phyloP scores from a whole-genome alignment of 2,113 vertebrate genomes.

The Gobius niger region DNA sequence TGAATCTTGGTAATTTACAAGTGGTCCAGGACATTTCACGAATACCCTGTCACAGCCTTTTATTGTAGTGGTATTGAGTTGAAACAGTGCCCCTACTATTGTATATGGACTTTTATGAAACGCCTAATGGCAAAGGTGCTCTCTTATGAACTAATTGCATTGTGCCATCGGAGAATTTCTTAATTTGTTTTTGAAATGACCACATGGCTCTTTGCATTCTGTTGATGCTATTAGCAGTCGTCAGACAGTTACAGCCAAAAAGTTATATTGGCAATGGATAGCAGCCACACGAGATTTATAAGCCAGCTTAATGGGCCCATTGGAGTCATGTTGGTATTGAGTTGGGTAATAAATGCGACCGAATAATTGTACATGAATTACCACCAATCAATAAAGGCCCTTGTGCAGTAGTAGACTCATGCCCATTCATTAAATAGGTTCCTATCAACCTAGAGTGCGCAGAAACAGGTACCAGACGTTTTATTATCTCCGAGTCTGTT shows the following conservation, averaged over 20 bases:
- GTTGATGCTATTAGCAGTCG: not conserved
- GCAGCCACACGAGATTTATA: not conserved
- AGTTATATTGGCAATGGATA: not conserved
- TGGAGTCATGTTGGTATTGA: not conserved
- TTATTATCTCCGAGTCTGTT: constrained; percentile 26
- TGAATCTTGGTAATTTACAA: not conserved
- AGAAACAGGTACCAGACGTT: not conserved
- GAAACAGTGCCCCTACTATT: not conserved
- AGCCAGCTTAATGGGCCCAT: constrained; percentile 1
- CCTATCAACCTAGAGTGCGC: not conserved
- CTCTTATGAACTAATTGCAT: not conserved
- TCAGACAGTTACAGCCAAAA: not conserved
- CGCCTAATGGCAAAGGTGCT: not conserved
- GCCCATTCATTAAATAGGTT: not conserved
- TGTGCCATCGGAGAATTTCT: not conserved
- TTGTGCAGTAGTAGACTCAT: not conserved
- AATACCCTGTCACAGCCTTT: not conserved
- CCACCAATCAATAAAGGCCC: constrained; percentile 1
- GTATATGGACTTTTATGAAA: not conserved
- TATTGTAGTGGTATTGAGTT: not conserved
- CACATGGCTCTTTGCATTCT: not conserved
- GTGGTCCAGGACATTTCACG: not conserved
- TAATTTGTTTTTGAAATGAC: not conserved
- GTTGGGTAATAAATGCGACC: not conserved
- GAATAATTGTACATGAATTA: constrained; percentile 1